Evolutionary conservation across 2,113 vertebrate species (phyloP).

Genomic region (Diphyllodes magnificus): DNA sequence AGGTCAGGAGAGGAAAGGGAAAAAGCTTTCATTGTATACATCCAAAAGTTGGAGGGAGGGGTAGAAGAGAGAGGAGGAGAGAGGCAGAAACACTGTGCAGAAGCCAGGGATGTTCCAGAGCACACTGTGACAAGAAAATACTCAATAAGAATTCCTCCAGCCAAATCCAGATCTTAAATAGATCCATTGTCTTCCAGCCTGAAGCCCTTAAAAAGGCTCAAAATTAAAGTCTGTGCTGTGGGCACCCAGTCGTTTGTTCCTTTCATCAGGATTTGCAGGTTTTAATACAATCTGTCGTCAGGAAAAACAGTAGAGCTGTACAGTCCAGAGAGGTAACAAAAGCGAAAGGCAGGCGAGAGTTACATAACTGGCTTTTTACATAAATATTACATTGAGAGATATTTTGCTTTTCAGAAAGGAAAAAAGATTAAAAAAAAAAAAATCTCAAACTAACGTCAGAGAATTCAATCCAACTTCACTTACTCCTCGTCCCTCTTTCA

Average conservation of each 20-base stretch:
- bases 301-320: slow-evolving; percentile 43
- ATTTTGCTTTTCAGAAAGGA: slow-evolving; percentile 50
- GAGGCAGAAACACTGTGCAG: slow-evolving; percentile 3
- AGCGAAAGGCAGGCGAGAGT: slow-evolving; percentile 46
- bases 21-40: slow-evolving; percentile 23
- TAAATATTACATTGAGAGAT: slow-evolving; percentile 67
- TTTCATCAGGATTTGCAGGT: slow-evolving; percentile 62
- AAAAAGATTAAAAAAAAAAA: background rate
- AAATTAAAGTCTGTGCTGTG: slow-evolving; percentile 54
- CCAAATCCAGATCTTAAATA: slow-evolving; percentile 52
- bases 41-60: background rate
- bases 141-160: slow-evolving; percentile 61
- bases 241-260: slow-evolving; percentile 28
- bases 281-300: slow-evolving; percentile 58
- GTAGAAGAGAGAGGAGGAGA: background rate
- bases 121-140: slow-evolving; percentile 39
- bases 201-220: slow-evolving; percentile 42
- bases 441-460: background rate
- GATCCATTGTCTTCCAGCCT: slow-evolving; percentile 44
- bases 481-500: background rate
- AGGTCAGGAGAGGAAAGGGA: background rate
- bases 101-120: slow-evolving; percentile 49
- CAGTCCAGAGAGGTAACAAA: slow-evolving; percentile 60
- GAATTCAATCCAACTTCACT: slow-evolving; percentile 13
- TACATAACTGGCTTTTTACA: slow-evolving; percentile 64